Percentiles rank a stretch among this genome's conserved stretches.
Conservation (phyloP, 2,888 invertebrate genomes). For the Eupithecia subumbrata region DNA sequence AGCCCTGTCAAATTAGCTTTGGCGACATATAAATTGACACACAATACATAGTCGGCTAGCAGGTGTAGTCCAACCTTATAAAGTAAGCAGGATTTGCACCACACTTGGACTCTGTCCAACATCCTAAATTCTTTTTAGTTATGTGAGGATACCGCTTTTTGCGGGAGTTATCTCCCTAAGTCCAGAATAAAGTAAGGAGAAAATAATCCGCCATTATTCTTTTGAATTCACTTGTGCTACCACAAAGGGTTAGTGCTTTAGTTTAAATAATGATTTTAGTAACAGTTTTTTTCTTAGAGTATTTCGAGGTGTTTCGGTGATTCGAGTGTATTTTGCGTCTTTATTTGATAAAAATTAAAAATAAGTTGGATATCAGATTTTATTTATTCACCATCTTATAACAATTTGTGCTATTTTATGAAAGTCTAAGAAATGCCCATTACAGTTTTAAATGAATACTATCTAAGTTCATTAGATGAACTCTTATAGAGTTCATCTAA, state of each 20-base stretch:
- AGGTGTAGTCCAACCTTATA: background rate
- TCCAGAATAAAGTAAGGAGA: background rate
- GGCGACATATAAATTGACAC: no score
- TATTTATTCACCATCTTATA: no score
- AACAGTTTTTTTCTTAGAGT: background rate
- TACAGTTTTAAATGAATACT: no score
- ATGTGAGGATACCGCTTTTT: background rate
- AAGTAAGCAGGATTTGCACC: slow-evolving; percentile 12
- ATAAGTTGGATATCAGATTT: no score
- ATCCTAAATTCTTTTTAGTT: slow-evolving; percentile 11
- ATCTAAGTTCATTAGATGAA: no score
- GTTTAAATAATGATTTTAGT: background rate
- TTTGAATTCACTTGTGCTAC: background rate
- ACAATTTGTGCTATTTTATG: no score
- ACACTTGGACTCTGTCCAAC: slow-evolving; percentile 1
- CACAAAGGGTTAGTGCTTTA: background rate
- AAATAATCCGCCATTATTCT: background rate
- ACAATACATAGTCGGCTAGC: background rate
- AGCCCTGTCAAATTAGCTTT: no score
- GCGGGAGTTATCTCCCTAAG: background rate
- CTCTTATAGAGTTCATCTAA: no score
- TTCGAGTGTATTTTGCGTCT: no score
- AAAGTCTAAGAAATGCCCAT: no score
- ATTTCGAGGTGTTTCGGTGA: no score
- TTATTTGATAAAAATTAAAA: no score